These are phyloP conservation scores for Notospermus geniculatus DNA, from an alignment of 1,140 invertebrate genomes.

Conservation along the genomic window DNA sequence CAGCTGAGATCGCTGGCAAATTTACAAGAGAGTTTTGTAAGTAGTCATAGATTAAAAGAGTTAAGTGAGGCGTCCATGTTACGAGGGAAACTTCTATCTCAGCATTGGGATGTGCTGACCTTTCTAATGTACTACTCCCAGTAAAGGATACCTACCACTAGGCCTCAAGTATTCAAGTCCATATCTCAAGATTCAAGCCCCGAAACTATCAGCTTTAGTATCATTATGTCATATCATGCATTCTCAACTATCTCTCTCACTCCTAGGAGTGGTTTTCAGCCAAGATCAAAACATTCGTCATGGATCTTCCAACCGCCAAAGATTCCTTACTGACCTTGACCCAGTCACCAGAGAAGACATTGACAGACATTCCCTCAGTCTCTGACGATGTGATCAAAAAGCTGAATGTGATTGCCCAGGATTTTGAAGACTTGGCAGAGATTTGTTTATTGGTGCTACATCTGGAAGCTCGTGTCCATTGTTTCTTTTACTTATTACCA, in stretches of 20 bases:
- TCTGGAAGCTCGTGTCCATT: slow-evolving; percentile 90
- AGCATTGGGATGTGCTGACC: too few relatives aligned
- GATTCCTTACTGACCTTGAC: background rate
- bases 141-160: too few relatives aligned
- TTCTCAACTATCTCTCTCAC: background rate
- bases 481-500: slow-evolving; percentile 85
- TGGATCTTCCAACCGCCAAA: slow-evolving; percentile 34
- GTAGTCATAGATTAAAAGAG: too few relatives aligned
- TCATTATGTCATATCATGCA: background rate
- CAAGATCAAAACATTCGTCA: slow-evolving; percentile 48
- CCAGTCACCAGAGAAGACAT: too few relatives aligned
- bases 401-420: slow-evolving; percentile 66
- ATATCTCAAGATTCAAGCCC: too few relatives aligned
- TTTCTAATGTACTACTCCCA: too few relatives aligned
- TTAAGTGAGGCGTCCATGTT: too few relatives aligned
- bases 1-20: slow-evolving; percentile 80
- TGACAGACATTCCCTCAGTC: background rate
- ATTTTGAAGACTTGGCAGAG: slow-evolving; percentile 85
- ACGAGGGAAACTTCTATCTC: too few relatives aligned
- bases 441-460: slow-evolving; percentile 87
- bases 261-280: slow-evolving; percentile 70
- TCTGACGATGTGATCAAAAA: background rate
- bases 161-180: too few relatives aligned
- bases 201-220: too few relatives aligned
- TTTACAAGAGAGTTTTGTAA: slow-evolving; percentile 86